Base-by-base conservation (phyloP, 2,797 vertebrate species). In the Podarcis lilfordi region DNA sequence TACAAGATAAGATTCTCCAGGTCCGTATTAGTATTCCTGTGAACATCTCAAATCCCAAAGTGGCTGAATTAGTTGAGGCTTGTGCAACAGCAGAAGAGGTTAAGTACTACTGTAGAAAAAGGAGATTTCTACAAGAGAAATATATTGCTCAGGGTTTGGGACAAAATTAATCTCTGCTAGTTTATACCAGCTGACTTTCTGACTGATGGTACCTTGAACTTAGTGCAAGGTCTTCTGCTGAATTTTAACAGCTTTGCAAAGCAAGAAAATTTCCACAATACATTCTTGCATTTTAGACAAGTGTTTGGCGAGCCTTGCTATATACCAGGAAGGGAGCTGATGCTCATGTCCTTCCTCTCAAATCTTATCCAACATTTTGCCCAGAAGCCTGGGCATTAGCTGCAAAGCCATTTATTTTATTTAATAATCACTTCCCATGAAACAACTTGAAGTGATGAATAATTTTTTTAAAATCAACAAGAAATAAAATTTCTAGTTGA, bases 131-230 rank as follows among this genome's bases (percentile, higher is more conserved):
- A 74, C 66, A 69, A 81, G 40, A 81, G 37, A 75, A 85, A 85
- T 81, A 81, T 81, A 81, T 89, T n/a, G 37, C 72, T 85, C 82
- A 75, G 55, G 29, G 37, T 66, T 85, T 55, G 77, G 69, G 55
- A 68, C 40, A 81, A 40, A 50, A 85, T 89, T 85, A 89, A 89
- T 89, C 77, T 85, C 77, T 89, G 37, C 35, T 69, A 29, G 21
- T 55, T 89, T 75, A 37, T 81, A 29, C 78, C 32, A 75, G 37
- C 83, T 80, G 83, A 80, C 55, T 75, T n/a, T 61, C 69, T 85
- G 88, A 85, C 74, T 85, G 80, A 85, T 81, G 40, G 32, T 17
- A 68, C 87, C 77, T 66, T 55, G 50, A 66, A 81, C 83, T 75
- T 64, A 45, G 69, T 80, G 59, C 78, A 89, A 85, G 69, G 77